Evolutionary conservation across 2,888 invertebrate species (phyloP), one percentile per base, ranked within the genome.

Genomic region (Chaitophorus viminalis): DNA sequence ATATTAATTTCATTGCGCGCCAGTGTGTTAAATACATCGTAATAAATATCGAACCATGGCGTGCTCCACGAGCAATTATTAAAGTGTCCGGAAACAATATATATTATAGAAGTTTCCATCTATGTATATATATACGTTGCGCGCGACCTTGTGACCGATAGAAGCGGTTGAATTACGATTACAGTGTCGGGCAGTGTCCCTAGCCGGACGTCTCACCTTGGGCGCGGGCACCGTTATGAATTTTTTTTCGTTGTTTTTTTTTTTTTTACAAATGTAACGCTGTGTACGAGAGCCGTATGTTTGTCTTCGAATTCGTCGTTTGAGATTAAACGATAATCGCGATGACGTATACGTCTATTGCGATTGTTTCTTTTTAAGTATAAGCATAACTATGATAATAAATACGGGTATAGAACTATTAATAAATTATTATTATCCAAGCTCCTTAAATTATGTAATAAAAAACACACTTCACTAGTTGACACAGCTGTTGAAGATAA

Each of bases 1-100:
- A 65, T 79, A 79, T 79, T 65, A 79, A 79, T 79, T 79, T 65
- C 33, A 60, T 79, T 65, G 33, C 33, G 54, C 8, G 46, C 46
- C 46, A 39, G 54, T 65, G n/a, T 77, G 36, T 39, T 54, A 39
- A 8, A 11, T 39, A 52, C 6, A n/a, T n/a, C 46, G 76, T n/a
- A 29, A 46, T 29, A 76, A n/a, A 46, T 60, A 78, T 78, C 54
- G 11, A 46, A 3, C 46, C 11, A 14, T 25, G 21, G 60, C 25
- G 3, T 60, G 60, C 21, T 60, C 60, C 60, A 6, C 60, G 60
- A 3, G 25, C 60, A 60, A 46, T 46, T 46, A 46, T 46, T 46
- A 11, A 46, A 14, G 60, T 60, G 60, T 60, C 60, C 60, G 60
- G 60, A n/a, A n/a, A n/a, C n/a, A n/a, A n/a, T n/a, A n/a, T n/a